These are phyloP conservation scores for Calameuta idolon DNA, from an alignment of 2,888 invertebrate genomes.

Conservation along the genomic window DNA sequence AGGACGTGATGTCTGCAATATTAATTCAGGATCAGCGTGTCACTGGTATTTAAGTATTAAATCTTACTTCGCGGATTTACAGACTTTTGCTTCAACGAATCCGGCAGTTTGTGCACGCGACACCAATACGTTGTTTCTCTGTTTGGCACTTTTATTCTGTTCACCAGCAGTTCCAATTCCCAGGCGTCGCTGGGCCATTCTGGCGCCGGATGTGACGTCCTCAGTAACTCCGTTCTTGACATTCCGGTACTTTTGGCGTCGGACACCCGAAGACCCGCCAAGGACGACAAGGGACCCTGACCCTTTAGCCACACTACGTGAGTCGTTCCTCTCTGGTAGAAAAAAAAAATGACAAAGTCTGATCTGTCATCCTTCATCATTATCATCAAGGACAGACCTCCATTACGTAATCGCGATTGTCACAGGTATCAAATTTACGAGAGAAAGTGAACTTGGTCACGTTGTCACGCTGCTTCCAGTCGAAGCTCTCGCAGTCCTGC, in stretches of 20 bases:
- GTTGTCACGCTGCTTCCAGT: constrained; percentile 69
- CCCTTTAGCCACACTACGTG: constrained; percentile 89
- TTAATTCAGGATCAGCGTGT: neutral
- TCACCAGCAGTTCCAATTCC: constrained; percentile 73
- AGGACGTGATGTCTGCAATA: constrained; percentile 58
- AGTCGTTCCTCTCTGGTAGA: constrained; percentile 84
- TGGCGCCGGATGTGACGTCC: constrained; percentile 66
- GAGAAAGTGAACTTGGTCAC: constrained; percentile 80
- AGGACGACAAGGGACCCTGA: constrained; percentile 76
- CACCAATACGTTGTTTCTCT: constrained; percentile 98
- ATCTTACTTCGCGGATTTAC: constrained; percentile 74
- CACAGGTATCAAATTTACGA: constrained; percentile 88
- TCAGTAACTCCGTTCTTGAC: constrained; percentile 80
- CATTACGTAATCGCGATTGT: constrained; percentile 79
- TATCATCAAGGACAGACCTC: constrained; percentile 70
- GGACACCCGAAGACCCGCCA: constrained; percentile 75
- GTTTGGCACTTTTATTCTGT: constrained; percentile 80
- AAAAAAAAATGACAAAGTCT: neutral
- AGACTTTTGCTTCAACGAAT: constrained; percentile 75
- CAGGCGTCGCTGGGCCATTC: constrained; percentile 69
- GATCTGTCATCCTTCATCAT: neutral
- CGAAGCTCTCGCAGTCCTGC: constrained; percentile 80
- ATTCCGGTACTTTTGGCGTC: constrained; percentile 76
- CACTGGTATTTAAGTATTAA: neutral
- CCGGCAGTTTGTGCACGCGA: constrained; percentile 83